Base-by-base conservation (phyloP, 2,113 vertebrate species). In the Peromyscus leucopus region DNA sequence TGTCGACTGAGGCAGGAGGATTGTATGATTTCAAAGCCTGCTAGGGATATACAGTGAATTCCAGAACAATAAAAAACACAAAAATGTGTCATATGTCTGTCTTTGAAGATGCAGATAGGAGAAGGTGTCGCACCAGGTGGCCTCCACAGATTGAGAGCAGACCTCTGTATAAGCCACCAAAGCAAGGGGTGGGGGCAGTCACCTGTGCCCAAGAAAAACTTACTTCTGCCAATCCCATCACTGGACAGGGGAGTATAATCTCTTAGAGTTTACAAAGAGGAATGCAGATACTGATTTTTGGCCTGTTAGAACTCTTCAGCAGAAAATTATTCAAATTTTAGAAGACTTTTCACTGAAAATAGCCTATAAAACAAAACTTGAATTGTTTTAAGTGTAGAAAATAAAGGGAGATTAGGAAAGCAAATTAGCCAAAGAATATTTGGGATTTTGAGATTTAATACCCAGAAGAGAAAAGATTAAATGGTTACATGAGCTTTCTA, bases 401-500 rank as follows among this genome's bases (percentile, higher is more conserved):
- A 69, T 90, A n/a, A 93, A 80, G 13, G 67, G 88, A 93, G 61
- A 84, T 69, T 59, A 87, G 28, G 61, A 33, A 90, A 48, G 36
- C 72, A 95, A 85, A 94, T 71, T 39, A 19, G 13, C 17, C 86
- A 55, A 92, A 76, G 22, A 46, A 22, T 48, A 74, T 69, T 65
- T 94, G n/a, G 21, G 36, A 2, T 55, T 93, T 93, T 88, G 21
- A 87, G 21, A 90, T 90, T 74, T 92, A 90, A 67, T 69, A 75
- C 84, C 48, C 12, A n/a, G 33, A 84, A 90, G 92, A n/a, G 7
- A 79, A 90, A 92, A 26, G 17, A 51, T 46, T 46, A 76, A 80
- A 42, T 96, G n/a, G 36, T 92, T 76, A 12, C 15, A 78, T 86
- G 74, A 82, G 2, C 17, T 69, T 86, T 46, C 48, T 39, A 7